Base-by-base conservation (phyloP, 1,140 invertebrate species). In the Chironomus tepperi region DNA sequence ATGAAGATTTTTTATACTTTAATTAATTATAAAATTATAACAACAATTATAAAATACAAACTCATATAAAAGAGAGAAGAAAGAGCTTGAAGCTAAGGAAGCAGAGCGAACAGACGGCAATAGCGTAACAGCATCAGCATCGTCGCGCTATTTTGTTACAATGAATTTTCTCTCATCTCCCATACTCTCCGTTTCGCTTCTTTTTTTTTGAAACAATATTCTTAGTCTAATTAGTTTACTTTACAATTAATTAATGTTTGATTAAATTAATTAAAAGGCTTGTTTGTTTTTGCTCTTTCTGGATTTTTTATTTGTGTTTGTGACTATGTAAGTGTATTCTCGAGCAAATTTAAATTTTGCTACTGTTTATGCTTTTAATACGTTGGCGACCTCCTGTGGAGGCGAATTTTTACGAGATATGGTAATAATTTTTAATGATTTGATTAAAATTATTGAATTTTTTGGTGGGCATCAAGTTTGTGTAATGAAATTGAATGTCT, bases 211-310 rank as follows among this genome's bases (percentile, higher is more conserved):
- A 21, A 70, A 70, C 65, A 70, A 70, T 70, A 70, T 70, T 70
- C 65, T 19, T 70, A 16, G 16, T 70, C 65, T 70, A 70, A 70
- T 70, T 70, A 70, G 65, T 70, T 70, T 70, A 21, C 65, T 70
- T 70, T 70, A 70, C 65, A 70, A 70, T 70, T 70, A 70, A 70
- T 70, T 70, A 70, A 70, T 70, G 19, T 70, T 70, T 70, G 65
- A 70, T 70, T 70, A 70, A 70, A 70, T 70, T 70, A 70, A 70
- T 70, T 70, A 70, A 70, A 70, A 70, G 47, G 65, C 65, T 70
- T 70, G 65, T 70, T 70, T 70, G 47, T 18, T 70, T 21, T 18
- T 70, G 24, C 19, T 21, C 16, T 70, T 19, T 70, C 65, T 34
- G 24, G 24, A 34, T 34, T 70, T 21, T 70, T 19, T 19, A 16